These are phyloP conservation scores for Phallusia fumigata DNA, from an alignment of 23 tunicate genomes.

Conservation along the genomic window DNA sequence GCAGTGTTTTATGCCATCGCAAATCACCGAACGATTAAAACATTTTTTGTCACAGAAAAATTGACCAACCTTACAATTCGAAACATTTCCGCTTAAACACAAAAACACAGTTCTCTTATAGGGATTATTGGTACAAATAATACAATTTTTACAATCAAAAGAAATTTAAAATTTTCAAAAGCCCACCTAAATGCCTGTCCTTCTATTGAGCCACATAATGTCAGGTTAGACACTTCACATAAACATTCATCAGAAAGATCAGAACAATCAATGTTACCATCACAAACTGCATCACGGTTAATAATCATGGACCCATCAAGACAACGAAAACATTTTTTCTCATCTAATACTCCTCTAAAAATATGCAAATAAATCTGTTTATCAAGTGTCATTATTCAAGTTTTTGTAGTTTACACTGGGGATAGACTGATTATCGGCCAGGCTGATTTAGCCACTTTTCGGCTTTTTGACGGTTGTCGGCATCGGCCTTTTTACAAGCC, in stretches of 20 bases:
- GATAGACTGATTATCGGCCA: too few species aligned
- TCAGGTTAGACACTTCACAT: background rate
- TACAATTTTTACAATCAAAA: too few species aligned
- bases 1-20: background rate
- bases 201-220: background rate
- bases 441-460: too few species aligned
- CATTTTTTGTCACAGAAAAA: background rate
- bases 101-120: too few species aligned
- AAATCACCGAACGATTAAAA: background rate
- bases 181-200: background rate
- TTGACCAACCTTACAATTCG: background rate
- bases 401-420: too few species aligned
- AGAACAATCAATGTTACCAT: background rate
- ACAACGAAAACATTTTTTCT: background rate
- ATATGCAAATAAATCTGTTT: too few species aligned
- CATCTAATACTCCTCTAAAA: background rate
- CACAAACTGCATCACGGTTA: background rate
- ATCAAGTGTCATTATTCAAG: too few species aligned
- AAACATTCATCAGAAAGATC: conserved; percentile 12
- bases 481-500: too few species aligned
- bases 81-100: background rate
- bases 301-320: conserved; percentile 1
- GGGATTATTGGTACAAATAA: too few species aligned
- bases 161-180: too few species aligned
- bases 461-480: too few species aligned